Conservation (phyloP, 64 coral and sea anemone genomes). For the Cladopsammia gracilis region DNA sequence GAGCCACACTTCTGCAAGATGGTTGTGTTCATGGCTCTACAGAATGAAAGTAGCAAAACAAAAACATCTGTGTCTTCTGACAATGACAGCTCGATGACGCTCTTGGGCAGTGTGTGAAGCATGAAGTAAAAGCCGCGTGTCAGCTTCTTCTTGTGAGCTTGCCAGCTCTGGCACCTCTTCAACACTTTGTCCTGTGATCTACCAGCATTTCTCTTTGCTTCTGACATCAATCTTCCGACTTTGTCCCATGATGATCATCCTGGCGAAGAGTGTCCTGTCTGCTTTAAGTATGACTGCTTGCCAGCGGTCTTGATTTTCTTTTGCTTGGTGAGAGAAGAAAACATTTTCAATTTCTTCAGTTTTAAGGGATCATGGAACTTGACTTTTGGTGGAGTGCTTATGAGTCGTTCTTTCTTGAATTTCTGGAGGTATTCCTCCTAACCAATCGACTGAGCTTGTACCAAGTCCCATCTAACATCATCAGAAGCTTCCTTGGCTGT, state of each 20-base stretch:
- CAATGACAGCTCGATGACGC: no score
- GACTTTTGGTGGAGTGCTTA: background rate
- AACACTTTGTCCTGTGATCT: background rate
- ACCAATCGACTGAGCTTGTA: background rate
- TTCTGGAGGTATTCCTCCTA: slow-evolving; percentile 16
- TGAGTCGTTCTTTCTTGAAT: slow-evolving; percentile 11
- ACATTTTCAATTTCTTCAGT: slow-evolving; percentile 58
- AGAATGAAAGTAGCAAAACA: no score
- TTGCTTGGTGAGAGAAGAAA: slow-evolving; percentile 52
- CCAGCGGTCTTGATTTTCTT: slow-evolving; percentile 12
- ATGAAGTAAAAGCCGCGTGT: no score
- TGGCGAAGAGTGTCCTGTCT: slow-evolving; percentile 56
- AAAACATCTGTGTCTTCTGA: no score
- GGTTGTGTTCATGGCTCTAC: no score
- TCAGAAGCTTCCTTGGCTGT: slow-evolving; percentile 19
- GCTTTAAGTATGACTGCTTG: slow-evolving; percentile 54
- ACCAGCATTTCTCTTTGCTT: background rate
- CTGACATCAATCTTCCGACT: slow-evolving; percentile 62
- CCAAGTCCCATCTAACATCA: slow-evolving; percentile 16
- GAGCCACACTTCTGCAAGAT: no score
- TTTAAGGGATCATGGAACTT: slow-evolving; percentile 23
- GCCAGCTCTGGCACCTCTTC: slow-evolving; percentile 20
- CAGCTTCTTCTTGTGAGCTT: no score
- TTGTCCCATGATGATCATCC: slow-evolving; percentile 60
- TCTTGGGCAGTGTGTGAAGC: no score